phyloP scores from a whole-genome alignment of 2,888 invertebrate genomes.

The Oscheius sp. region DNA sequence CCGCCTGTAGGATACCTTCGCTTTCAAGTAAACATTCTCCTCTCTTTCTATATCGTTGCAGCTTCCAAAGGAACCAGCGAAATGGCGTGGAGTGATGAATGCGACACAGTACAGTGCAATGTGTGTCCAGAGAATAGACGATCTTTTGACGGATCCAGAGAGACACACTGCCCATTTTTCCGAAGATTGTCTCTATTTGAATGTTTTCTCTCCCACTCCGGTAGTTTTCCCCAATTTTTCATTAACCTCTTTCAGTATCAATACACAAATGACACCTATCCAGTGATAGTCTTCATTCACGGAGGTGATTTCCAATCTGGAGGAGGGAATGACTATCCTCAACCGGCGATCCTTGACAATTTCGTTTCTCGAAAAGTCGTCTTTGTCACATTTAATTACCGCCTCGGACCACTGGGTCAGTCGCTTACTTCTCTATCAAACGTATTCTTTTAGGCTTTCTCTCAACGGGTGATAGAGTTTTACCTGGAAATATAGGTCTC shows the following conservation, averaged over 20 bases:
- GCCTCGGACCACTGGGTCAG: constrained; percentile 85
- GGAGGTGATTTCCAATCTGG: constrained; percentile 91
- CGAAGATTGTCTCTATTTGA: constrained; percentile 93
- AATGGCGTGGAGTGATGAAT: constrained; percentile 70
- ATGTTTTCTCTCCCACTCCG: constrained; percentile 84
- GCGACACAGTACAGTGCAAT: constrained; percentile 67
- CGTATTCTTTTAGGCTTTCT: constrained; percentile 61
- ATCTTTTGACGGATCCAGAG: constrained; percentile 53
- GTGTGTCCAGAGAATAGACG: constrained; percentile 60
- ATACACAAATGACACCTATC: constrained; percentile 75
- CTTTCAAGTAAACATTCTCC: constrained; percentile 57
- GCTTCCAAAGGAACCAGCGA: constrained; percentile 68
- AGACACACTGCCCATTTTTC: constrained; percentile 61
- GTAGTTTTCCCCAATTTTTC: constrained; percentile 45
- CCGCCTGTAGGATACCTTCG: constrained; percentile 69
- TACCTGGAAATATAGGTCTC: constrained; percentile 69
- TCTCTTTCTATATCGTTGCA: constrained; percentile 38
- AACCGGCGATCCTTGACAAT: constrained; percentile 67
- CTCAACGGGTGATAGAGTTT: constrained; percentile 66
- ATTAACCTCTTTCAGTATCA: constrained; percentile 52
- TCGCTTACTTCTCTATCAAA: neutral
- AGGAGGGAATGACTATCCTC: constrained; percentile 56
- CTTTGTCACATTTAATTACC: constrained; percentile 91
- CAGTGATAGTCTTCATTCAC: constrained; percentile 94
- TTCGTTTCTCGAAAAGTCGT: constrained; percentile 80